Evolutionary conservation across 2,113 vertebrate species (phyloP), one percentile per base, ranked within the genome.

Genomic region (Lanius ludovicianus): DNA sequence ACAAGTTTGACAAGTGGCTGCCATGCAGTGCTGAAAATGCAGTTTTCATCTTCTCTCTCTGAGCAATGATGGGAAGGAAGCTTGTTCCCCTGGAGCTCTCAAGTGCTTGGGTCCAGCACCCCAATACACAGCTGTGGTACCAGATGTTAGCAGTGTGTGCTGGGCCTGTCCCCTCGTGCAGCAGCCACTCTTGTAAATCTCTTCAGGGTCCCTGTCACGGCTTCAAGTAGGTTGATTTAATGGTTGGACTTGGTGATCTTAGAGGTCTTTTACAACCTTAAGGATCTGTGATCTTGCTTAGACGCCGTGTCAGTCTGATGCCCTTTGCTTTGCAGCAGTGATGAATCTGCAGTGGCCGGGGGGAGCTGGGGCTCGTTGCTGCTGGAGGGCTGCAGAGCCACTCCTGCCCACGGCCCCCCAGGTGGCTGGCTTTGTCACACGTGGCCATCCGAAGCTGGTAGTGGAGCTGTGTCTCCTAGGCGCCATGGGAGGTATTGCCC

Each of bases 291-390:
- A 11, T 15, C 30, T 68, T 12, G 8, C 49, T 76, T 28, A 33
- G n/a, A 35, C 0, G 2, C 19, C 0, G 0, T 77, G 39, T 15
- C 52, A 27, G 37, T 11, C 7, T 15, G 35, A 31, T 20, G 27
- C 41, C 27, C 23, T 69, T 88, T 49, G 42, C 67, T 57, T 20
- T 59, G 62, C 4, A 6, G 11, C 20, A 31, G 35, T 11, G 52
- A 13, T 35, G 28, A 35, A 21, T 53, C 56, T 47, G 35, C 17
- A 52, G 44, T 4, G 4, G 7, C 4, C 1, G 9, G 14, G 15
- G 16, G 31, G 8, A 79, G 15, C 13, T 4, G 7, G 20, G n/a
- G 52, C 23, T 60, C 42, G 52, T 20, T 4, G 6, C 18, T 76
- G 28, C 13, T 15, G 1, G 1, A 31, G 24, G 49, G 35, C 39